Evolutionary conservation across 2,797 vertebrate genomes (phyloP).

Genomic region (Rhincodon typus): DNA sequence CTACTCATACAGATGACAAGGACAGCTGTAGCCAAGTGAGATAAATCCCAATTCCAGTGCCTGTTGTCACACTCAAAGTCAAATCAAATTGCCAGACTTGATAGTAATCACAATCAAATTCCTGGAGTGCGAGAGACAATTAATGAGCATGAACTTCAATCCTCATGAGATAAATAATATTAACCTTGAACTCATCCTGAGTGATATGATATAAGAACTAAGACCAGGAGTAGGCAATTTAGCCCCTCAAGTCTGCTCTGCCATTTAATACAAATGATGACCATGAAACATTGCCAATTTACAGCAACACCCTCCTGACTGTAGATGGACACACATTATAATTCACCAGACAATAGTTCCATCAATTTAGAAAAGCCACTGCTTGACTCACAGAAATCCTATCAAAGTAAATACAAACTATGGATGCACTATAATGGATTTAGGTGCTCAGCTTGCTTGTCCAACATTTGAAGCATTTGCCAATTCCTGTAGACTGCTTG

Average conservation of each 20-base stretch:
- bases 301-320: not conserved
- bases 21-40: not conserved
- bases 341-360: not conserved
- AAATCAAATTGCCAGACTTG: not conserved
- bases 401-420: not conserved
- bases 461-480: not conserved
- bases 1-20: not conserved
- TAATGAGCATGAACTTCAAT: not conserved
- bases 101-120: not conserved
- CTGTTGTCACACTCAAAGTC: not conserved
- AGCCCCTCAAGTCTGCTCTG: too few species aligned
- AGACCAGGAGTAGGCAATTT: too few species aligned
- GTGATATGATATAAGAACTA: too few species aligned
- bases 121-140: not conserved
- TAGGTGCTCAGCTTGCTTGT: not conserved
- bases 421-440: not conserved
- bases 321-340: not conserved
- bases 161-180: not conserved
- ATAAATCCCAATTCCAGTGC: not conserved
- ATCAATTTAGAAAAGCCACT: not conserved
- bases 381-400: not conserved
- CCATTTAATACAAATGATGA: not conserved
- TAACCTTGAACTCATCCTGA: not conserved
- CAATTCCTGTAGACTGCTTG: not conserved
- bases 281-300: too few species aligned